These are phyloP conservation scores for Carpatolechia fugitivella DNA, from an alignment of 2,888 invertebrate genomes.

Conservation along the genomic window DNA sequence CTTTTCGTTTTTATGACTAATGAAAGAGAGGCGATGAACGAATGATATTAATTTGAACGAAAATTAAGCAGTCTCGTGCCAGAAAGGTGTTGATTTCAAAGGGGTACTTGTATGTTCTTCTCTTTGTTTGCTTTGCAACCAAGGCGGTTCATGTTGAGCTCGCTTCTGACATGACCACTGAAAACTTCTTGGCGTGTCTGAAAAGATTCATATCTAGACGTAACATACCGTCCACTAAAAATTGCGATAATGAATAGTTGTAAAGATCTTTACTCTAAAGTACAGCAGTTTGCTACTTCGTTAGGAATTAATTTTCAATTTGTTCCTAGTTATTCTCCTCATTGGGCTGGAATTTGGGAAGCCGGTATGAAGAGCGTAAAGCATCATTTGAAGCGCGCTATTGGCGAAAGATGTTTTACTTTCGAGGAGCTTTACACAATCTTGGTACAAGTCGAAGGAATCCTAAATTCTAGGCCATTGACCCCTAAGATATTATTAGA, in stretches of 20 bases:
- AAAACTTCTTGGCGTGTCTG: too few species aligned
- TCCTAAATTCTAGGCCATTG: slow-evolving; percentile 15
- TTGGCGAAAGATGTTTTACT: neutral
- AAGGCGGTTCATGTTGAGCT: too few species aligned
- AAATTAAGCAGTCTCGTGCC: slow-evolving; percentile 5
- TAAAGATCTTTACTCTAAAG: neutral
- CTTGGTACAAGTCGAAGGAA: neutral
- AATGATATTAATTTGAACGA: too few species aligned
- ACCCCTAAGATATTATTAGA: neutral
- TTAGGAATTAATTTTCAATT: neutral
- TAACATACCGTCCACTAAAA: too few species aligned
- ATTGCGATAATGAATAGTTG: neutral
- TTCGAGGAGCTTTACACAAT: neutral
- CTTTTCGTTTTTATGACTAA: too few species aligned
- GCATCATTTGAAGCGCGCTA: neutral
- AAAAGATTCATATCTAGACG: too few species aligned
- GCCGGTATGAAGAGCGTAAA: neutral
- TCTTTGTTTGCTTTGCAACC: too few species aligned
- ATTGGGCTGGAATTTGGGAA: neutral
- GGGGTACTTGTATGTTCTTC: neutral
- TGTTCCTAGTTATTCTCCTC: neutral
- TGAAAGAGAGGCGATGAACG: too few species aligned
- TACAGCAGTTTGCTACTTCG: neutral
- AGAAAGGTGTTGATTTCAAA: slow-evolving; percentile 1
- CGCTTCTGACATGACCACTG: too few species aligned